These are phyloP conservation scores for Etheostoma nigrum DNA, from an alignment of 2,797 vertebrate species.

Conservation along the genomic window DNA sequence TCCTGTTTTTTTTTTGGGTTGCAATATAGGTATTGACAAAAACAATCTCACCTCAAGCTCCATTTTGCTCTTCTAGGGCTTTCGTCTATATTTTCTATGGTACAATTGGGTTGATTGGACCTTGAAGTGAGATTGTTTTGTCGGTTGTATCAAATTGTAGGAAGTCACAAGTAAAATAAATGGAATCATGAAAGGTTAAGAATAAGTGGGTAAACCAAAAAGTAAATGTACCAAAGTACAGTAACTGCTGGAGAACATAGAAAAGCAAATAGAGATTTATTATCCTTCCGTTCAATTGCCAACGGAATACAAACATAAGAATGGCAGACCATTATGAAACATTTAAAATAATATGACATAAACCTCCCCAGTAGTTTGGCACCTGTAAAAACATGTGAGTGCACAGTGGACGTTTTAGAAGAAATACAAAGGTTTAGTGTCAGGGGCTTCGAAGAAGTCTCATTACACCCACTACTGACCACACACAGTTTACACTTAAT, in stretches of 20 bases:
- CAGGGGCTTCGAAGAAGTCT: neutral
- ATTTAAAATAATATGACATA: neutral
- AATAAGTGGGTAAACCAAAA: neutral
- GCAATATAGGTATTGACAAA: constrained; percentile 7
- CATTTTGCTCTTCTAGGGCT: neutral
- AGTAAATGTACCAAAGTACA: no score
- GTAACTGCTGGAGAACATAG: no score
- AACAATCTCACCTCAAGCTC: neutral
- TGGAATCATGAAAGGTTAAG: neutral
- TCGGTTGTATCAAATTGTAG: neutral
- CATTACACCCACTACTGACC: constrained; percentile 8
- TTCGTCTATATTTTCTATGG: neutral
- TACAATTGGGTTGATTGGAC: neutral
- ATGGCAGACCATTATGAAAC: no score
- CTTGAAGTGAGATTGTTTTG: neutral
- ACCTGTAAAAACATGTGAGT: neutral
- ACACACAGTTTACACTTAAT: constrained; percentile 31
- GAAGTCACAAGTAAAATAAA: neutral
- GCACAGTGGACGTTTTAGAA: neutral
- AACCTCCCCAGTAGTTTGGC: neutral
- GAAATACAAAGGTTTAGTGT: constrained; percentile 10
- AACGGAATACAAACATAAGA: no score
- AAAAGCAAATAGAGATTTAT: no score
- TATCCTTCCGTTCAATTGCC: no score
- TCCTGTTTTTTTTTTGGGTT: neutral